Conservation (phyloP, 2,797 vertebrate genomes). For the Platalea minor region DNA sequence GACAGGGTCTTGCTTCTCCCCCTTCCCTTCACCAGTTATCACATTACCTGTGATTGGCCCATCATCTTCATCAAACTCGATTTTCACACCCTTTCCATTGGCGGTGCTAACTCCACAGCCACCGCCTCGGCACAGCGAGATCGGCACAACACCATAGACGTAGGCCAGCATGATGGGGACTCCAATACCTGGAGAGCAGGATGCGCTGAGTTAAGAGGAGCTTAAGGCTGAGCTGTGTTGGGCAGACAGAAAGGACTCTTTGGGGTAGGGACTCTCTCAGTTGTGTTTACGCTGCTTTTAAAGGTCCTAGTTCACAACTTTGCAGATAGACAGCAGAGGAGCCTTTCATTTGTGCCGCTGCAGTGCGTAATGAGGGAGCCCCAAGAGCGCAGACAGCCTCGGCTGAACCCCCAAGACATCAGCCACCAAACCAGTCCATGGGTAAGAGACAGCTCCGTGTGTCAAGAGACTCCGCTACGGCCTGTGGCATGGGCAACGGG, state of each 20-base stretch:
- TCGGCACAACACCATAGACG: constrained; percentile 95
- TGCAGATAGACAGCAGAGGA: neutral
- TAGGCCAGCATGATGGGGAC: constrained; percentile 99
- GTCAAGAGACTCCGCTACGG: neutral
- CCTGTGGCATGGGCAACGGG: neutral
- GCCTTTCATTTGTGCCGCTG: neutral
- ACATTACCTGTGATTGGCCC: constrained; percentile 93
- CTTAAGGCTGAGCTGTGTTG: neutral
- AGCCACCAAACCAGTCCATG: neutral
- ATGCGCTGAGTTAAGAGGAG: neutral
- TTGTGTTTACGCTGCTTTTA: neutral
- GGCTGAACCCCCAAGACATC: neutral
- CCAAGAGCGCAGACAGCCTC: neutral
- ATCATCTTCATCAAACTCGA: constrained; percentile 96
- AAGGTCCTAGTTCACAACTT: neutral
- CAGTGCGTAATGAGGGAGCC: neutral
- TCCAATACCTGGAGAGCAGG: constrained; percentile 84
- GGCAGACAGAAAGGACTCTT: neutral
- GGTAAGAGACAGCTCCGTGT: neutral
- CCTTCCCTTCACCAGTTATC: neutral
- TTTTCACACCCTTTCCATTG: constrained; percentile 93
- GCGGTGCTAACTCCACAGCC: constrained; percentile 96
- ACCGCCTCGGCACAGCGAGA: constrained; percentile 94
- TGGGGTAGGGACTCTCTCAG: neutral
- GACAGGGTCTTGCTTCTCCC: neutral